phyloP scores from a whole-genome alignment of 2,113 vertebrate genomes.

The Tiliqua scincoides region DNA sequence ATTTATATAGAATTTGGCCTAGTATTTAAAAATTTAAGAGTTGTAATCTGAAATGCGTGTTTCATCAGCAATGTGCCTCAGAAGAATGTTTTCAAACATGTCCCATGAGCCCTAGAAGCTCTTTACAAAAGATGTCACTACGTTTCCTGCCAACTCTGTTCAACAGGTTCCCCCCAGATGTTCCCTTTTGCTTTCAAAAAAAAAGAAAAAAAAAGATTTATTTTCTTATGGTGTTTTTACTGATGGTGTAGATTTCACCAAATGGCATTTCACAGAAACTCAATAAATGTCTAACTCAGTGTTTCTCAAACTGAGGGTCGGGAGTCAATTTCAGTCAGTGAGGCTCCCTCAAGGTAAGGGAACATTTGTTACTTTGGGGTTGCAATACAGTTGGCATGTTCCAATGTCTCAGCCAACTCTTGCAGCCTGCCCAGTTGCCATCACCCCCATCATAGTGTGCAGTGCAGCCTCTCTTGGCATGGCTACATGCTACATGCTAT shows the following conservation, averaged over 20 bases:
- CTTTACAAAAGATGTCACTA: slow-evolving; percentile 22
- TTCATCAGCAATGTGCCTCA: not conserved
- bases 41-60: not conserved
- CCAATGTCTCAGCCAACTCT: too few relatives aligned
- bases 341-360: too few relatives aligned
- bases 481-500: too few relatives aligned
- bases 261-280: not conserved
- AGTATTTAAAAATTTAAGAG: not conserved
- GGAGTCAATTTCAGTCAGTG: too few relatives aligned
- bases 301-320: not conserved
- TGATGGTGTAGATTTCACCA: slow-evolving; percentile 11
- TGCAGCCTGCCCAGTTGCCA: too few relatives aligned
- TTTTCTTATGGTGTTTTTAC: slow-evolving; percentile 37
- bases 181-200: not conserved
- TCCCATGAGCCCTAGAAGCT: slow-evolving; percentile 17
- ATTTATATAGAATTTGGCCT: not conserved
- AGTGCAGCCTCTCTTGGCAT: too few relatives aligned
- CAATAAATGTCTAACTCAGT: slow-evolving; percentile 23
- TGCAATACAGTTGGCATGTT: too few relatives aligned
- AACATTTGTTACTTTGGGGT: too few relatives aligned
- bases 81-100: not conserved
- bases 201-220: slow-evolving; percentile 13
- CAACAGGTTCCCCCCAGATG: slow-evolving; percentile 35
- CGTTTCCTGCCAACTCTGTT: slow-evolving; percentile 13
- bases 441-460: not conserved